These are phyloP conservation scores for Thera britannica DNA, from an alignment of 2,888 invertebrate genomes.

Conservation along the genomic window DNA sequence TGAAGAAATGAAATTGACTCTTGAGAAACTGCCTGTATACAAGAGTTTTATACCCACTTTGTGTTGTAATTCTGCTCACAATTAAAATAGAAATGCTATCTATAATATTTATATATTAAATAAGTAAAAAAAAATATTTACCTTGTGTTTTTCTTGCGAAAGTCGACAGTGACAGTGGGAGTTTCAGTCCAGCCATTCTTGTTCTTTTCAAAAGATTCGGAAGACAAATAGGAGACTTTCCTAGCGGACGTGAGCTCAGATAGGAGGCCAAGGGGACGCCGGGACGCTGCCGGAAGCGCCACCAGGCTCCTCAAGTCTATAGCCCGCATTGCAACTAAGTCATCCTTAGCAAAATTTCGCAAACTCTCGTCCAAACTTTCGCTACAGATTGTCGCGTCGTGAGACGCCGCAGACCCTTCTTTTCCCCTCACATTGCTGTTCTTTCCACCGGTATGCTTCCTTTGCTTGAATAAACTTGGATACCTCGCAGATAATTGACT, in stretches of 20 bases:
- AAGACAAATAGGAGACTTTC: constrained; percentile 71
- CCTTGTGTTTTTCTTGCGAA: constrained; percentile 54
- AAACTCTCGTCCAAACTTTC: constrained; percentile 73
- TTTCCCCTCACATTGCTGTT: constrained; percentile 69
- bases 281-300: constrained; percentile 50
- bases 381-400: constrained; percentile 70
- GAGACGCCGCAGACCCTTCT: constrained; percentile 52
- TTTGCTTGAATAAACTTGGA: constrained; percentile 73
- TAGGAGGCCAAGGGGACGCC: constrained; percentile 45
- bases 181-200: constrained; percentile 68
- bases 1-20: too few relatives aligned
- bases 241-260: constrained; percentile 54
- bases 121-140: constrained; percentile 21
- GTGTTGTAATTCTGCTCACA: too few relatives aligned
- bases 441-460: constrained; percentile 67
- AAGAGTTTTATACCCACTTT: too few relatives aligned
- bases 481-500: constrained; percentile 79
- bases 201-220: constrained; percentile 71
- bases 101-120: background rate
- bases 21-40: too few relatives aligned
- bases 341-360: constrained; percentile 76
- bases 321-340: constrained; percentile 67
- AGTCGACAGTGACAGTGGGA: constrained; percentile 60
- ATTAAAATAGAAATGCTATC: too few relatives aligned
- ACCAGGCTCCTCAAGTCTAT: constrained; percentile 62